phyloP scores from a whole-genome alignment of 64 coral and sea anemone species.

The Dendrophyllia cribrosa region DNA sequence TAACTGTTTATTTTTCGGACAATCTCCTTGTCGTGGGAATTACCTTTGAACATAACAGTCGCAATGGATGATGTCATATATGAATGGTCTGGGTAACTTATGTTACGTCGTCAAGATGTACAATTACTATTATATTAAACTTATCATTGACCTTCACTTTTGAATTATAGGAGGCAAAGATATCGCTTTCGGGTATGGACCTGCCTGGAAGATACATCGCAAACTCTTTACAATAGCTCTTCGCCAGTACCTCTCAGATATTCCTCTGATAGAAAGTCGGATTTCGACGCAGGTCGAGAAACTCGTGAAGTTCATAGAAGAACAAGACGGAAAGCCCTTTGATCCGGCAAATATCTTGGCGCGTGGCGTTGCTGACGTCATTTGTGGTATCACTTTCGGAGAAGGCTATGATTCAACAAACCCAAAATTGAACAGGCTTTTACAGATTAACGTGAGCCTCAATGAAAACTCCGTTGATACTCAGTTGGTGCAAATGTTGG shows the following conservation, averaged over 20 bases:
- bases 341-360: background rate
- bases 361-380: background rate
- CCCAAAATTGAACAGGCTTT: background rate
- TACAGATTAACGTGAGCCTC: background rate
- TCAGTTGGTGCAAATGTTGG: background rate
- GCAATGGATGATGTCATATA: too few relatives aligned
- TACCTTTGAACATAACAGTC: too few relatives aligned
- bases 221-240: too few relatives aligned
- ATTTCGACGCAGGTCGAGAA: background rate
- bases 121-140: too few relatives aligned
- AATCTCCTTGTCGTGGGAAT: too few relatives aligned
- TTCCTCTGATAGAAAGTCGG: background rate
- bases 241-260: background rate
- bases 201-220: too few relatives aligned
- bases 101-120: too few relatives aligned
- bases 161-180: too few relatives aligned
- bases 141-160: too few relatives aligned
- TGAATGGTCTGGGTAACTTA: too few relatives aligned
- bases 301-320: background rate
- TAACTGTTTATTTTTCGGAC: too few relatives aligned
- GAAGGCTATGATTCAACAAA: background rate
- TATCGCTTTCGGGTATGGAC: too few relatives aligned
- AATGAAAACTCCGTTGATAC: background rate
- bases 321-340: constrained; percentile 7
- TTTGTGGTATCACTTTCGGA: constrained; percentile 10